A percentile compares a stretch with the other conserved stretches of the same genome.
phyloP scores from a whole-genome alignment of 2,113 vertebrate genomes.

The Bothrops jararaca region DNA sequence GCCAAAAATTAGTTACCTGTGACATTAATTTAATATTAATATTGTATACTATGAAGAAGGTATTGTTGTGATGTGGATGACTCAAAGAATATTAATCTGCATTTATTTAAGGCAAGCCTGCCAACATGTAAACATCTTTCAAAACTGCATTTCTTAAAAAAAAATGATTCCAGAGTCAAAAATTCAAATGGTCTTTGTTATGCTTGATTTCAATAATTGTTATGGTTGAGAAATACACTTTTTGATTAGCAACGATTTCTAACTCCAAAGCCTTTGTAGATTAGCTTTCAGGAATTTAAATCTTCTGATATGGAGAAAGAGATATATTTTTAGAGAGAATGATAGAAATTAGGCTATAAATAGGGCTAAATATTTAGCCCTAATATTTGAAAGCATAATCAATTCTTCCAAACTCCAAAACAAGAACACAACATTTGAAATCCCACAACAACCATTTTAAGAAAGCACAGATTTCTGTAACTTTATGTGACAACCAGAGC shows the following conservation, averaged over 20 bases:
- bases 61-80: neutral
- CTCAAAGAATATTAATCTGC: neutral
- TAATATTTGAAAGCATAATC: neutral
- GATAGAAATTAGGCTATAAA: neutral
- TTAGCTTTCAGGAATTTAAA: neutral
- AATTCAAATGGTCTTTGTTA: conserved; percentile 18
- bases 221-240: neutral
- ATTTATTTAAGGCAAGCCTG: neutral
- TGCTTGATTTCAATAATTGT: neutral
- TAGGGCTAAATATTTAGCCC: neutral
- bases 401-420: neutral
- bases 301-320: neutral
- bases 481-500: neutral
- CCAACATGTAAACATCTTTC: neutral
- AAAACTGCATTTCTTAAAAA: neutral
- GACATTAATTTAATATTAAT: neutral
- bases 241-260: conserved; percentile 18
- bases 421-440: neutral
- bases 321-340: neutral
- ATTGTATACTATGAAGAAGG: neutral
- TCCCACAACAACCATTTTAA: neutral
- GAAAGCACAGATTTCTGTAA: neutral
- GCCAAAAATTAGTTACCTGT: neutral
- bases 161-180: neutral
- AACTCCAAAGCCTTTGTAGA: neutral